Evolutionary conservation across 92 coral and sea anemone genomes (phyloP).

Genomic region (Muricea muricata): DNA sequence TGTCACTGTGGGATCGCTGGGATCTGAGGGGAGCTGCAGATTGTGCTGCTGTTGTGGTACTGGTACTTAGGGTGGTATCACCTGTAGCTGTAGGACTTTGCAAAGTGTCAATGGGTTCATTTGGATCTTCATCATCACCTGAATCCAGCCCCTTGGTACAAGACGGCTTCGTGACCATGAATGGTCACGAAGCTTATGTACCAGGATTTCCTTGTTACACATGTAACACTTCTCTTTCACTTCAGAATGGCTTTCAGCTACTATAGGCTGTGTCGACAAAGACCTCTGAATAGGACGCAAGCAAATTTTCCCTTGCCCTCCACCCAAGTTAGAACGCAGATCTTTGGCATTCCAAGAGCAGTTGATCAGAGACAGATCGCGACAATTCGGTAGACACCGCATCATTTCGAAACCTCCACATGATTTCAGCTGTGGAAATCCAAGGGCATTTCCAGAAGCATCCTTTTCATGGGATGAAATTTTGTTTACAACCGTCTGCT

Average conservation of each 20-base stretch:
- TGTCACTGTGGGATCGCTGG: neutral
- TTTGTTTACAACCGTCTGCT: neutral
- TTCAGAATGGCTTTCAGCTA: slow-evolving; percentile 11
- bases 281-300: slow-evolving; percentile 45
- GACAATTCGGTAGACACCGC: slow-evolving; percentile 30
- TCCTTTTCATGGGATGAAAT: neutral
- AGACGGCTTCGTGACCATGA: too few relatives aligned
- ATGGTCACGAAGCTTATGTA: neutral
- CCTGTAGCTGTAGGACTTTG: too few relatives aligned
- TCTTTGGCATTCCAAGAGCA: slow-evolving; percentile 34
- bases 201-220: slow-evolving; percentile 2
- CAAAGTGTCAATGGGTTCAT: too few relatives aligned
- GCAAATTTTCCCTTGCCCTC: slow-evolving; percentile 38
- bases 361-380: slow-evolving; percentile 13
- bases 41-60: neutral
- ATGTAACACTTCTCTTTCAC: slow-evolving; percentile 22
- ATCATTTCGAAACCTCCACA: too few relatives aligned
- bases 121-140: neutral
- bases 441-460: too few relatives aligned
- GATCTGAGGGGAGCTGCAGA: neutral
- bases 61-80: neutral
- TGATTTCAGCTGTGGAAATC: too few relatives aligned
- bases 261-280: slow-evolving; percentile 14
- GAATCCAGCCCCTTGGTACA: neutral
- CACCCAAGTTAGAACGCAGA: slow-evolving; percentile 41